These are phyloP conservation scores for Brotula barbata DNA, from an alignment of 2,797 vertebrate genomes.

Conservation along the genomic window DNA sequence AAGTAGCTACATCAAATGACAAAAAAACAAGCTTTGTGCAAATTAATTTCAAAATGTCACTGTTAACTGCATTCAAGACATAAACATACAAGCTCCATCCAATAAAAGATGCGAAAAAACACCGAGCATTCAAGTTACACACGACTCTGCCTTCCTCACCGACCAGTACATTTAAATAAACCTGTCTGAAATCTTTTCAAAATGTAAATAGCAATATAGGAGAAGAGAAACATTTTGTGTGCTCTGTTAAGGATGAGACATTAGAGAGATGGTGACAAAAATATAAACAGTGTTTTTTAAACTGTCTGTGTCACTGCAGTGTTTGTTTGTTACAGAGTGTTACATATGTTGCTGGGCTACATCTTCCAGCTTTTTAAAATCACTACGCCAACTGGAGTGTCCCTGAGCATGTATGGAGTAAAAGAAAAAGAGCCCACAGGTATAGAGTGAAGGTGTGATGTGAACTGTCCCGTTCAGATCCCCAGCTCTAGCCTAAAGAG, in stretches of 20 bases:
- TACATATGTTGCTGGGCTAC: conserved; percentile 10
- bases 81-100: neutral
- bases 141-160: conserved; percentile 10
- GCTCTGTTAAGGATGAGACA: conserved; percentile 71
- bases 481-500: neutral
- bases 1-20: conserved; percentile 1
- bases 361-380: too few relatives aligned
- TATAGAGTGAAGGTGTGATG: too few relatives aligned
- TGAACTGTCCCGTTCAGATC: too few relatives aligned
- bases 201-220: conserved; percentile 79
- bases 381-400: too few relatives aligned
- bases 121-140: conserved; percentile 1
- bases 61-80: neutral
- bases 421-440: too few relatives aligned
- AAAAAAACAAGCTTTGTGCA: neutral
- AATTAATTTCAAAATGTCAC: too few relatives aligned
- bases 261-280: conserved; percentile 68
- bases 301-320: conserved; percentile 17
- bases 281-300: conserved; percentile 76
- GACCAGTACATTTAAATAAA: conserved; percentile 48
- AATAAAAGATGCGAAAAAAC: neutral
- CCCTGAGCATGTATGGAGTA: too few relatives aligned
- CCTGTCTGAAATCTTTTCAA: conserved; percentile 55
- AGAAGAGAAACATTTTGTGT: conserved; percentile 63
- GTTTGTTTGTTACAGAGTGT: neutral